Base-by-base conservation (phyloP, 2,888 invertebrate species). In the Leucozona laternaria region DNA sequence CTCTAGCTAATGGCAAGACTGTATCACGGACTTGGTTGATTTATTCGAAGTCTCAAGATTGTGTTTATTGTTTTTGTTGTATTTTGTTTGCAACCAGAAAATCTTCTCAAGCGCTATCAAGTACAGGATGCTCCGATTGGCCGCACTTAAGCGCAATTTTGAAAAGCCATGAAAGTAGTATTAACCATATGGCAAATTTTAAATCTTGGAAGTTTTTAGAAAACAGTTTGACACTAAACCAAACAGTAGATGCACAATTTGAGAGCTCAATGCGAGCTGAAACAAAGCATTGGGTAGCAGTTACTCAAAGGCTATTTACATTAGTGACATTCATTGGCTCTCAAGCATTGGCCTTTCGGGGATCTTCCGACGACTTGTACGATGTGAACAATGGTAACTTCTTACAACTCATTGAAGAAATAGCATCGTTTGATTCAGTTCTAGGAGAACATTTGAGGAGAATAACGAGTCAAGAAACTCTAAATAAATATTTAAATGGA, bases 381-480 rank as follows among this genome's bases (percentile, higher is more conserved):
- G 45, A 71, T 20, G 20, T 45, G 53, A 48, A 85, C 50, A 79
- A 72, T 55, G 62, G 57, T 15, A 72, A 64, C 15, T 71, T 79
- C 58, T 79, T 64, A 48, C 43, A 84, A 31, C 48, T 79, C 10
- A 50, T 79, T 20, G 55, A 79, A 40, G 55, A 60, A 48, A 22
- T 73, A 31, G 70, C 45, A 15, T 55, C 58, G 64, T 64, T 68
- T 31, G 83, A 79, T 40, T 50, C 48, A 34, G 75, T 79, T n/a
- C 34, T 84, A 70, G 58, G 55, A 64, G 55, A 72, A 34, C 72
- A 79, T 25, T 79, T 79, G 31, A 71, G 64, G 25, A 25, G 66
- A 64, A 71, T 81, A 53, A 71, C 68, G 13, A 76, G 22, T 60
- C 68, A 77, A 50, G 73, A 73, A 58, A 79, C 71, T 20, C 64